phyloP scores from a whole-genome alignment of 1,140 invertebrate genomes.

The Stratiolaelaps scimitus region DNA sequence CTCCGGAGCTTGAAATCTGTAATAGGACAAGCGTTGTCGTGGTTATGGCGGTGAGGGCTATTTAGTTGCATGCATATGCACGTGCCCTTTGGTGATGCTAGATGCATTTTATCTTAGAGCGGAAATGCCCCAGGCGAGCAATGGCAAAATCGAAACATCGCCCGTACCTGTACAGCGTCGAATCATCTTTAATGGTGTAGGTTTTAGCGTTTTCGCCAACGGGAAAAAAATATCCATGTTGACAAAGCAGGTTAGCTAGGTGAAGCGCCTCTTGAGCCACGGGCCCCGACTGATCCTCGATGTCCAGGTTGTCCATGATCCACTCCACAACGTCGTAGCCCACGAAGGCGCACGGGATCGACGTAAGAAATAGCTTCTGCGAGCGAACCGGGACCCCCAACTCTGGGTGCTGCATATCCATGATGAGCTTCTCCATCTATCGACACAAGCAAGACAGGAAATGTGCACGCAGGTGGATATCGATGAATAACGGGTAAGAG shows the following conservation, averaged over 20 bases:
- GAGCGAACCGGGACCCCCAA: constrained; percentile 77
- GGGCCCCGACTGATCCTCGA: constrained; percentile 33
- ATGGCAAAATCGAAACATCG: constrained; percentile 48
- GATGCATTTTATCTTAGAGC: constrained; percentile 40
- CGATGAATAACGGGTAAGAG: too few species aligned
- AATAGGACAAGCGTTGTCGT: not conserved
- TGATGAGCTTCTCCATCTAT: constrained; percentile 86
- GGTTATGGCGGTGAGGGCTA: too few species aligned
- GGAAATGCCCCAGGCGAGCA: constrained; percentile 2
- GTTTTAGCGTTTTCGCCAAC: constrained; percentile 72
- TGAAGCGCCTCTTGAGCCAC: constrained; percentile 25
- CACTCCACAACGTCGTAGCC: constrained; percentile 40
- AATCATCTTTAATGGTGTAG: constrained; percentile 80
- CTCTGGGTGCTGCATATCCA: constrained; percentile 85
- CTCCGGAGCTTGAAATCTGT: constrained; percentile 38
- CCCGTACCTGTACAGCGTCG: constrained; percentile 88
- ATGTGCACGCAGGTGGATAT: too few species aligned
- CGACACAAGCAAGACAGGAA: constrained; percentile 37
- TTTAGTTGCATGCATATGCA: too few species aligned
- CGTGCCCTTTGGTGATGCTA: too few species aligned
- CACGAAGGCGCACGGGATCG: constrained; percentile 86
- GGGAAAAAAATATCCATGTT: constrained; percentile 92
- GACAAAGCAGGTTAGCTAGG: constrained; percentile 73
- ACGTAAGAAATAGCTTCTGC: constrained; percentile 85
- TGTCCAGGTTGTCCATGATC: constrained; percentile 37